phyloP scores from a whole-genome alignment of 1,140 invertebrate species.

The Leptopilina boulardi region DNA sequence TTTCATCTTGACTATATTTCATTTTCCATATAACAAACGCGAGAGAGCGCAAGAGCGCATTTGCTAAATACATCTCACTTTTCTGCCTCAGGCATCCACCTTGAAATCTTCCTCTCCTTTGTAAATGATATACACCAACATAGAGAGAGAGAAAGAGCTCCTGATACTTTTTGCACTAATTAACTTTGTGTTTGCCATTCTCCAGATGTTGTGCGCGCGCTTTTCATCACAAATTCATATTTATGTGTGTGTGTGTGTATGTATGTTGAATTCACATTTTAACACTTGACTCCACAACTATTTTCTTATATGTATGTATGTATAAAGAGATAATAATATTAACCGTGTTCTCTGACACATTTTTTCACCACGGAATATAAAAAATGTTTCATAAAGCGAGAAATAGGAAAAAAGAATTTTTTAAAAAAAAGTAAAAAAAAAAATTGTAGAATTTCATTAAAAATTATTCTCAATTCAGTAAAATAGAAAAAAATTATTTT shows the following conservation, averaged over 20 bases:
- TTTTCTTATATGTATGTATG: not conserved
- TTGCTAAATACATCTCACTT: slow-evolving; percentile 15
- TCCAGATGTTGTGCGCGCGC: not conserved
- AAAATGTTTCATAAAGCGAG: not conserved
- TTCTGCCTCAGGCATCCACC: not conserved
- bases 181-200: slow-evolving; percentile 11
- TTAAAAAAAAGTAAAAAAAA: no score
- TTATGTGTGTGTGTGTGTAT: no score
- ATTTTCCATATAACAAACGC: not conserved
- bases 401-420: not conserved
- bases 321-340: not conserved
- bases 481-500: no score
- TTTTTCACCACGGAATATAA: not conserved
- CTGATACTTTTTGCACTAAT: slow-evolving; percentile 28
- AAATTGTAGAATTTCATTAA: no score
- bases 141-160: not conserved
- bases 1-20: not conserved
- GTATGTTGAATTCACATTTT: not conserved
- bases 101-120: slow-evolving; percentile 2
- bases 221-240: not conserved
- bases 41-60: no score
- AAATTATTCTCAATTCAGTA: no score
- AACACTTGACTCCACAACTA: slow-evolving; percentile 11
- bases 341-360: not conserved
- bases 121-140: slow-evolving; percentile 25